Conservation (phyloP, 2,888 invertebrate genomes). For the Andrena camellia region DNA sequence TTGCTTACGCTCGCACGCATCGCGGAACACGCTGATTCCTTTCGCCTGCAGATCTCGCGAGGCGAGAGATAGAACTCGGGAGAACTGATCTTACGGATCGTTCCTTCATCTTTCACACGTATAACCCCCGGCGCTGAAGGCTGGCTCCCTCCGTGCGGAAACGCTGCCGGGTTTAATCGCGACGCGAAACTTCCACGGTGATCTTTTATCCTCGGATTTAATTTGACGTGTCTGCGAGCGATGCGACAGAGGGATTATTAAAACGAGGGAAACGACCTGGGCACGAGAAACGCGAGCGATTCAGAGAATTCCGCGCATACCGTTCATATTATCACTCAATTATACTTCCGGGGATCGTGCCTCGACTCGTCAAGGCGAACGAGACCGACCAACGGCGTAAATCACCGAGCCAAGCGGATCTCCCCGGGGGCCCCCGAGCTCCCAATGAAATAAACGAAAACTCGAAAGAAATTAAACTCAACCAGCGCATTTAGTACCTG, state of each 20-base stretch:
- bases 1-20: no score
- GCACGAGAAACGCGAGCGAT: conserved; percentile 24
- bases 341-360: neutral
- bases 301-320: conserved; percentile 39
- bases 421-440: no score
- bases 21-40: neutral
- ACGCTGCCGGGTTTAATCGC: conserved; percentile 30
- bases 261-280: conserved; percentile 28
- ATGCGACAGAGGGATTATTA: conserved; percentile 43
- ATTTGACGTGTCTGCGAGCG: conserved; percentile 40
- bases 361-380: neutral
- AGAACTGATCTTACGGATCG: no score
- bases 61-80: no score
- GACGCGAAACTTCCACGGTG: conserved; percentile 10
- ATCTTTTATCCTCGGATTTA: conserved; percentile 46
- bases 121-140: no score
- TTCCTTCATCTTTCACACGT: no score
- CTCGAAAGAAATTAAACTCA: no score
- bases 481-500: neutral
- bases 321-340: conserved; percentile 37
- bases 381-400: neutral
- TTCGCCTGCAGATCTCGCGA: no score
- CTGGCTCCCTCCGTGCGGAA: neutral
- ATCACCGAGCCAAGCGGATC: neutral
- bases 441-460: no score